Percentiles rank a stretch among this genome's conserved stretches.
Conservation (phyloP, 2,113 vertebrate genomes). For the Elanus axillaris region DNA sequence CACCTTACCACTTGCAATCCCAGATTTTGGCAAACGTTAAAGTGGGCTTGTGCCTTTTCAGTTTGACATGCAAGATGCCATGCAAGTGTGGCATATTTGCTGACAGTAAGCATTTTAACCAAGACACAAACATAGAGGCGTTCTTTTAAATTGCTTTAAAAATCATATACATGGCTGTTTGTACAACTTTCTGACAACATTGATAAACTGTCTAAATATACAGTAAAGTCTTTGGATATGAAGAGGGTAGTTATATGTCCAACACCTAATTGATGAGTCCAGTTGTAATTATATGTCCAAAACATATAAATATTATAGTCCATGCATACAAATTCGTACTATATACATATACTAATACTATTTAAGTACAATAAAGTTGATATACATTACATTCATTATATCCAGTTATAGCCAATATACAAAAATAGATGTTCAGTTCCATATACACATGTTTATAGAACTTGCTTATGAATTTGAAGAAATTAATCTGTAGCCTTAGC, state of each 20-base stretch:
- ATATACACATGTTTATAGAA: not conserved
- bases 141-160: not conserved
- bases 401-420: not conserved
- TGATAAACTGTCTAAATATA: not conserved
- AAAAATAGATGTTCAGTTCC: not conserved
- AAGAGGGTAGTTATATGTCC: not conserved
- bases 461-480: not conserved
- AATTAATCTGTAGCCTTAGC: not conserved
- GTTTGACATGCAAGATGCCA: not conserved
- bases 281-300: not conserved
- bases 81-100: not conserved
- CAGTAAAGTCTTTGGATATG: not conserved
- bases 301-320: not conserved
- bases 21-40: not conserved
- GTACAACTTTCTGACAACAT: not conserved
- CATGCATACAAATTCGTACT: not conserved
- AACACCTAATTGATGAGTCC: not conserved
- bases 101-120: not conserved
- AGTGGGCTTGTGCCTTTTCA: not conserved
- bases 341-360: not conserved
- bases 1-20: not conserved
- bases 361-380: not conserved
- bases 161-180: not conserved
- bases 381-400: not conserved
- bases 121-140: not conserved